phyloP scores from a whole-genome alignment of 2,888 invertebrate species.

The Drymonia ruficornis region DNA sequence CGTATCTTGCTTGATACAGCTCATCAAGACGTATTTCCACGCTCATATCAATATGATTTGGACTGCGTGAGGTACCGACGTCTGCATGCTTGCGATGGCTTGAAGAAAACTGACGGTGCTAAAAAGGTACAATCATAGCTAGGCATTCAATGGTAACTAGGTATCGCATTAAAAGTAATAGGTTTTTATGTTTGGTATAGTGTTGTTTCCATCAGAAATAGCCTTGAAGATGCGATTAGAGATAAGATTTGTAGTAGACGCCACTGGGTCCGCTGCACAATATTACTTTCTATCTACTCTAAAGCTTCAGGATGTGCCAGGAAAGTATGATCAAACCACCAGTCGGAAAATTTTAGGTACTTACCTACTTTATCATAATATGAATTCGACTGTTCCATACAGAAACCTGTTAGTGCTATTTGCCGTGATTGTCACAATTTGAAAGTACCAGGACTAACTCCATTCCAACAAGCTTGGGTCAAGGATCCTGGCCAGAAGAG shows the following conservation, averaged over 20 bases:
- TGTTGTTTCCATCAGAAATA: too few relatives aligned
- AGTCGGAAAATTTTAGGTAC: too few relatives aligned
- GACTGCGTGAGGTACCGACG: slow-evolving; percentile 79
- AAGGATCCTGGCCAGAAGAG: slow-evolving; percentile 60
- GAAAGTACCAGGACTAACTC: slow-evolving; percentile 38
- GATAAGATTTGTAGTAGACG: too few relatives aligned
- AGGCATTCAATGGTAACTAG: too few relatives aligned
- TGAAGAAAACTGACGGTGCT: slow-evolving; percentile 35
- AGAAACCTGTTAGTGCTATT: slow-evolving; percentile 52
- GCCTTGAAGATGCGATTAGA: too few relatives aligned
- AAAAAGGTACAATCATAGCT: slow-evolving; percentile 15
- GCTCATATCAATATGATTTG: slow-evolving; percentile 84
- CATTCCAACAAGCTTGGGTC: slow-evolving; percentile 52
- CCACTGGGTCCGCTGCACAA: too few relatives aligned
- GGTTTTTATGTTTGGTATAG: too few relatives aligned
- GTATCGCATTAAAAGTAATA: too few relatives aligned
- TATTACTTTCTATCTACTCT: too few relatives aligned
- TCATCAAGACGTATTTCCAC: slow-evolving; percentile 78
- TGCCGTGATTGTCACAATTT: slow-evolving; percentile 58
- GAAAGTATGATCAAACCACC: too few relatives aligned
- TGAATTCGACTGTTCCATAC: slow-evolving; percentile 1
- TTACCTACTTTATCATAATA: too few relatives aligned
- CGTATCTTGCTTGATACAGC: slow-evolving; percentile 55
- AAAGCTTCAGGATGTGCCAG: too few relatives aligned
- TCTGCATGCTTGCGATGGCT: slow-evolving; percentile 60